Percentiles rank a stretch among this genome's conserved stretches.
phyloP scores from a whole-genome alignment of 2,888 invertebrate species.

The Melipona beecheii region DNA sequence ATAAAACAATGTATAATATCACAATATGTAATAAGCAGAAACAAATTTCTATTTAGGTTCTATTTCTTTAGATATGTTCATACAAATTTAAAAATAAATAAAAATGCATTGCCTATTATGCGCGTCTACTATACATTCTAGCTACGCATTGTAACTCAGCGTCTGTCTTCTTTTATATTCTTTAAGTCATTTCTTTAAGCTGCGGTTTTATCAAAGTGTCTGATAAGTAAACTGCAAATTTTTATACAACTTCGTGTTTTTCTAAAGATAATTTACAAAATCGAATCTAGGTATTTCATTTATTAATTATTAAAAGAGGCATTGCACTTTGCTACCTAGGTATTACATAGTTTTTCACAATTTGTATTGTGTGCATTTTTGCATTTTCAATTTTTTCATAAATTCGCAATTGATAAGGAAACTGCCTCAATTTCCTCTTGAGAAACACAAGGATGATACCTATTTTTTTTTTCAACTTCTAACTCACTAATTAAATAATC shows the following conservation, averaged over 20 bases:
- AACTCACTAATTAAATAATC: neutral
- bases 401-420: neutral
- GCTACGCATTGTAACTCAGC: neutral
- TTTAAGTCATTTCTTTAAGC: neutral
- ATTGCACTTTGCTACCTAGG: too few species aligned
- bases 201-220: neutral
- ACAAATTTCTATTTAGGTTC: too few species aligned
- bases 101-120: too few species aligned
- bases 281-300: neutral
- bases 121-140: neutral
- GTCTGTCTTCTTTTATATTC: neutral
- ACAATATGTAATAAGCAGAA: too few species aligned
- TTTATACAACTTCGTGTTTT: too few species aligned
- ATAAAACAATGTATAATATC: too few species aligned
- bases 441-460: neutral
- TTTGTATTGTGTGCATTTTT: too few species aligned
- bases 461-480: neutral
- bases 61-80: neutral
- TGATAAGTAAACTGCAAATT: too few species aligned
- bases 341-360: too few species aligned
- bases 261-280: neutral
- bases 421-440: neutral
- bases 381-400: too few species aligned
- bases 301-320: too few species aligned
- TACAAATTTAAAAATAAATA: too few species aligned